Percentiles rank a stretch among this genome's conserved stretches.
phyloP scores from a whole-genome alignment of 2,797 vertebrate species.

The Lophius americanus region DNA sequence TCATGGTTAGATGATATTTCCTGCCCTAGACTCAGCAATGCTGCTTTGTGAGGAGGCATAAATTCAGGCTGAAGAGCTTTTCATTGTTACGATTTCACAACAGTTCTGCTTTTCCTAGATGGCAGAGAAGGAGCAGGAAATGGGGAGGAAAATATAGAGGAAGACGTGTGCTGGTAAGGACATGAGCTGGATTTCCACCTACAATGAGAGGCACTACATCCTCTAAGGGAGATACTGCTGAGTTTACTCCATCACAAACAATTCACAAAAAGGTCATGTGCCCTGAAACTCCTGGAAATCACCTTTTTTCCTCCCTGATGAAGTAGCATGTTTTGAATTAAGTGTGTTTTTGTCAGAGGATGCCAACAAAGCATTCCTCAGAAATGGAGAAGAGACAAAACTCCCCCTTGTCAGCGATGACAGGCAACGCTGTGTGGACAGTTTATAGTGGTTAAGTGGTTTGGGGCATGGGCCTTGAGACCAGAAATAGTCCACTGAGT shows the following conservation, averaged over 20 bases:
- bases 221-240: conserved; percentile 9
- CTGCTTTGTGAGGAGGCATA: conserved; percentile 25
- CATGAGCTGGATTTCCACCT: conserved; percentile 26
- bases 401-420: conserved; percentile 46
- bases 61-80: conserved; percentile 27
- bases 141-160: conserved; percentile 4
- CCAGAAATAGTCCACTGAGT: conserved; percentile 40
- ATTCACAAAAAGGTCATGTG: conserved; percentile 32
- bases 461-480: conserved; percentile 34
- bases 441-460: conserved; percentile 55
- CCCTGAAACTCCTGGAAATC: conserved; percentile 18
- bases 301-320: not conserved
- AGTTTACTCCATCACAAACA: conserved; percentile 30
- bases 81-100: conserved; percentile 44
- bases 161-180: not conserved
- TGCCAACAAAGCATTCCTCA: conserved; percentile 50
- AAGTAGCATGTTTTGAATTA: conserved; percentile 39
- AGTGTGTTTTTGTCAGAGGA: conserved; percentile 43
- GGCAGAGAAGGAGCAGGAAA: conserved; percentile 3
- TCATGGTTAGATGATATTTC: conserved; percentile 28
- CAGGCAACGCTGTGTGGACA: conserved; percentile 39
- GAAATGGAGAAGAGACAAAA: conserved; percentile 45
- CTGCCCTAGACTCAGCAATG: conserved; percentile 14
- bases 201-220: not conserved
- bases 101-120: conserved; percentile 38